Evolutionary conservation across 1,140 invertebrate genomes (phyloP).

Genomic region (Pachypeltis micranthus): DNA sequence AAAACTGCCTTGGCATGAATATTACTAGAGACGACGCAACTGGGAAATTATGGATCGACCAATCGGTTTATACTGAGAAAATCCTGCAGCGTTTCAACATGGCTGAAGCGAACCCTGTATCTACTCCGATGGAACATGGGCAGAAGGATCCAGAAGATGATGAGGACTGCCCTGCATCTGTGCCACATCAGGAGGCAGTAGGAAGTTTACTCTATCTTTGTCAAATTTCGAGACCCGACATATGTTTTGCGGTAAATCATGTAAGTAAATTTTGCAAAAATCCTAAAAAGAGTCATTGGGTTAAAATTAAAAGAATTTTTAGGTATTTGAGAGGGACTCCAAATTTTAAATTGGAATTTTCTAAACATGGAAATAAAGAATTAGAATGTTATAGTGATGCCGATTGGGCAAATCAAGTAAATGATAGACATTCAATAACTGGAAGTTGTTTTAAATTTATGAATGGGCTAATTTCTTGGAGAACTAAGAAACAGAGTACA

Average conservation of each 20-base stretch:
- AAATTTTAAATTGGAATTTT: slow-evolving; percentile 25
- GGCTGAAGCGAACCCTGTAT: too few species aligned
- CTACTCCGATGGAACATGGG: too few species aligned
- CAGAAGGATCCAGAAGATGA: too few species aligned
- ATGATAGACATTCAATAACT: slow-evolving; percentile 31
- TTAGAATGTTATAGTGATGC: slow-evolving; percentile 31
- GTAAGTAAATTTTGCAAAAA: slow-evolving; percentile 24
- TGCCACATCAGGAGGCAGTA: too few species aligned
- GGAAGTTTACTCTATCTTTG: too few species aligned
- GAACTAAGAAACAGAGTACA: slow-evolving; percentile 30
- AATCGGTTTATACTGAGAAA: too few species aligned
- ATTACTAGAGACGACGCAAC: too few species aligned
- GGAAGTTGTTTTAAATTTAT: slow-evolving; percentile 31
- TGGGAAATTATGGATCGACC: too few species aligned
- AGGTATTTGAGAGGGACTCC: slow-evolving; percentile 32
- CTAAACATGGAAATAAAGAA: slow-evolving; percentile 18
- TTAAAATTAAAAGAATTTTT: slow-evolving; percentile 27
- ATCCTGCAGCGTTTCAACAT: too few species aligned
- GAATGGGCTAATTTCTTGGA: slow-evolving; percentile 22
- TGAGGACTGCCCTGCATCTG: too few species aligned
- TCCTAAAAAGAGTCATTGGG: slow-evolving; percentile 25
- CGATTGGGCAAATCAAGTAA: slow-evolving; percentile 31
- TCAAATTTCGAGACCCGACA: too few species aligned
- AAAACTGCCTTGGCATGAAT: slow-evolving; percentile 17
- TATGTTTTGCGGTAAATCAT: slow-evolving; percentile 24